Base-by-base conservation (phyloP, 2,797 vertebrate species). In the Nannoperca australis region DNA sequence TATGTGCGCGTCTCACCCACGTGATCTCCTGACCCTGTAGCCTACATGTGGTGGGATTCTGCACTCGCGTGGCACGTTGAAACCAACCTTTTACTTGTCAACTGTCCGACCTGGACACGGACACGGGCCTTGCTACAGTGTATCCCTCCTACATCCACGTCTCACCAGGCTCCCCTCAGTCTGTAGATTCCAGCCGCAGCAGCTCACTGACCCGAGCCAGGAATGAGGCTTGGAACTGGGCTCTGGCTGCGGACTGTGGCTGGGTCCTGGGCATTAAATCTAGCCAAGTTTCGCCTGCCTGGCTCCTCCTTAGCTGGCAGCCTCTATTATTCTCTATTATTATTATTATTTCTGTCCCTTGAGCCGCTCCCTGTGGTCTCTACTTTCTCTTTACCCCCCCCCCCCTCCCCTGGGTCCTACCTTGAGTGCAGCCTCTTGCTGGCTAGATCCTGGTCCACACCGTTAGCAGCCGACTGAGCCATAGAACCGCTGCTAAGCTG, bases 381-480 rank as follows among this genome's bases (percentile, higher is more conserved):
- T 70, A n/a, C 72, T 63, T 56, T 73, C 34, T 53, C 55, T 58
- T 59, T 45, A 55, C 54, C 20, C 5, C 10, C 40, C 24, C 51
- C 63, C 1, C 5, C 10, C 40, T n/a, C 51, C 63, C 1, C 9
- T 1, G 44, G 50, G 61, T 49, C 93, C 71, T 95, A 96, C 96
- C 96, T 95, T 66, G 95, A 96, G 85, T 95, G 94, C 24, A 96
- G 93, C 87, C 95, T 93, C 94, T 94, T 96, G 93, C 94, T 92
- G 73, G 93, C 92, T 85, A 93, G 82, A 49, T 94, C 94, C 80
- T 93, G 94, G 72, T 94, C 92, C 91, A 91, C 93, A 30, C 92
- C 89, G 88, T 91, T 91, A 77, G 93, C 87, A 56, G 91, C 85
- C 7, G 94, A 93, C 85, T 94, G 91, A 94, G 95, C 96, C 96